A percentile compares a stretch with the other conserved stretches of the same genome.
These are phyloP conservation scores for Leptobrachium ailaonicum DNA, from an alignment of 2,113 vertebrate genomes.

Conservation along the genomic window DNA sequence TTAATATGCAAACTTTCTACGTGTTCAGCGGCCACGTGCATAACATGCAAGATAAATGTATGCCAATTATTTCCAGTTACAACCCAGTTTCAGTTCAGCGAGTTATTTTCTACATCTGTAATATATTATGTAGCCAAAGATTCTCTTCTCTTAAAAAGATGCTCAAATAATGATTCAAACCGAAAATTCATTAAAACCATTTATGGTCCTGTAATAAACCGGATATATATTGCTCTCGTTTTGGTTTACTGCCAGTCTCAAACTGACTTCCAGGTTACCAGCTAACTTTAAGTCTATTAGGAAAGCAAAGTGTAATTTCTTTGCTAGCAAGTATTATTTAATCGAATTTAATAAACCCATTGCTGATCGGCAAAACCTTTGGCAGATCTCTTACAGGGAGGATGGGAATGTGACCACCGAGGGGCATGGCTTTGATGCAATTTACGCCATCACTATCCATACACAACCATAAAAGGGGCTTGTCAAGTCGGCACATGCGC, in stretches of 20 bases:
- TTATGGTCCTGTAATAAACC: constrained; percentile 13
- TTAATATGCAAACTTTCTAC: neutral
- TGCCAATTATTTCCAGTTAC: constrained; percentile 3
- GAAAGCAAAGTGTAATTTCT: constrained; percentile 10
- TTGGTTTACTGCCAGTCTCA: constrained; percentile 6
- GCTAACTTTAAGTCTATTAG: constrained; percentile 4
- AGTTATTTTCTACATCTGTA: constrained; percentile 33
- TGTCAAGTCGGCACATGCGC: no score
- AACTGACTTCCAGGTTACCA: constrained; percentile 5
- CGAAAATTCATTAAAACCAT: constrained; percentile 26
- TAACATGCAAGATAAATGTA: constrained; percentile 8
- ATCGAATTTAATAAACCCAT: neutral
- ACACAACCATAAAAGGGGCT: no score
- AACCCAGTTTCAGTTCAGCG: neutral
- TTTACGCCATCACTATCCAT: no score
- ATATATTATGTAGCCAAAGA: constrained; percentile 16
- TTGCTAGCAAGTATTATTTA: neutral
- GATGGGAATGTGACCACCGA: no score
- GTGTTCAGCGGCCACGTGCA: constrained; percentile 2
- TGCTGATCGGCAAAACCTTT: no score
- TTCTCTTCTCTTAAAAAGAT: constrained; percentile 21
- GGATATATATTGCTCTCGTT: constrained; percentile 17
- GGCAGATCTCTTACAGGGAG: no score
- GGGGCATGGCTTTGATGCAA: no score
- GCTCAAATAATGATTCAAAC: constrained; percentile 2